Evolutionary conservation across 2,797 vertebrate species (phyloP), one percentile per base, ranked within the genome.

Genomic region (Eupleurogrammus muticus): DNA sequence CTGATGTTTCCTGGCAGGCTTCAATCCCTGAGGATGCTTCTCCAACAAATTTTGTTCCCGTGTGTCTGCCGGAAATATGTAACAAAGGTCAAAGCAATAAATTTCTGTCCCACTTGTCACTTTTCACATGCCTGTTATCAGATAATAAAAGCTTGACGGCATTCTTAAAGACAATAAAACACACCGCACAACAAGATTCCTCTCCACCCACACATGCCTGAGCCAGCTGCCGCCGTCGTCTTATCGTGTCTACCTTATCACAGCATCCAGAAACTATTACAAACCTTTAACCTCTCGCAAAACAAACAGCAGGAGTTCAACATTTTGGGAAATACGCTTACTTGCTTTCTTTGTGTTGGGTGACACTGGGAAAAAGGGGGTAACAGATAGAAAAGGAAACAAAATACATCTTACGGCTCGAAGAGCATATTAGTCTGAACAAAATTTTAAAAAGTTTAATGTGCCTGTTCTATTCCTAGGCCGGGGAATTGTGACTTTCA

Each of bases 11-110:
- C 58, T 35, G 57, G 12, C 13, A 0, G 17, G 44, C 59, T 73
- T 11, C 42, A 77, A 47, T 73, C 66, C 64, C 79, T 5, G 1
- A 19, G 46, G 75, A 70, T 14, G 24, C 8, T 36, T 75, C 66
- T 58, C 19, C 2, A 40, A 70, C 28, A 62, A 68, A 46, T 79
- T 74, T 80, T 16, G n/a, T 53, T 66, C 70, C 52, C 50, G 35
- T 58, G 71, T 36, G 14, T 83, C 47, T 42, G 10, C 61, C 42
- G 60, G 34, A 85, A 81, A 80, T 5, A 60, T 63, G 48, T 40
- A 56, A 19, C 54, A 62, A 63, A 67, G 72, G 81, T 84, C 79
- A 74, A 62, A 36, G 53, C 20, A 46, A 28, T 49, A 28, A 48
- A 67, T 5, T 51, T 73, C 40, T 61, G 63, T 58, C 66, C 54